Evolutionary conservation across 2,888 invertebrate species (phyloP).

Genomic region (Steinernema carpocapsae): DNA sequence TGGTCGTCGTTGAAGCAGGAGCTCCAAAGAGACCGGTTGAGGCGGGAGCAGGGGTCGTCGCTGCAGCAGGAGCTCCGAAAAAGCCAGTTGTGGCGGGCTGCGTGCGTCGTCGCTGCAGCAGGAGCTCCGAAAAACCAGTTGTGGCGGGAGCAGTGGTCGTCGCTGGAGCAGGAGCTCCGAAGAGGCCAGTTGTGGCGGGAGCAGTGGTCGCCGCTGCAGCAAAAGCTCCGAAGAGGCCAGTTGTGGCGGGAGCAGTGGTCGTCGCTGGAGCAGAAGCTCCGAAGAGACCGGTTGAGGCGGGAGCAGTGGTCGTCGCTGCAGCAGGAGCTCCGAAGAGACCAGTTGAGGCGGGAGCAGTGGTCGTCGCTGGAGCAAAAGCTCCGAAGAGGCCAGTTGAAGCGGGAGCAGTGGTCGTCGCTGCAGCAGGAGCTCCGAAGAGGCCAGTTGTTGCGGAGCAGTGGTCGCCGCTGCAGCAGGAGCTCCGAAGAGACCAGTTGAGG

Average conservation of each 20-base stretch:
- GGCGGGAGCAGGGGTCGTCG: background rate
- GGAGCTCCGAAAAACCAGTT: background rate
- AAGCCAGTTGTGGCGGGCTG: background rate
- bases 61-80: background rate
- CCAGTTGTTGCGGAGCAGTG: background rate
- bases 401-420: background rate
- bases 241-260: background rate
- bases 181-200: background rate
- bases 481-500: background rate
- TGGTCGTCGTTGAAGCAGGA: background rate
- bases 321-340: background rate
- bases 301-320: background rate
- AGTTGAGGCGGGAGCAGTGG: background rate
- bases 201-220: background rate
- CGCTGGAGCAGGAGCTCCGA: background rate
- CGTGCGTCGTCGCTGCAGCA: background rate
- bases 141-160: background rate
- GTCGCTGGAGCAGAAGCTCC: background rate
- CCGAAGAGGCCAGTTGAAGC: slow-evolving; percentile 1
- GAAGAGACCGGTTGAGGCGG: background rate
- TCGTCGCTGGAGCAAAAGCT: background rate
- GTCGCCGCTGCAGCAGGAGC: background rate
- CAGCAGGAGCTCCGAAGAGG: background rate
- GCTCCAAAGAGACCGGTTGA: background rate
- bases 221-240: background rate